Percentiles rank a stretch among this genome's conserved stretches.
Evolutionary conservation across 1,140 invertebrate genomes (phyloP).

Genomic region (Colletes latitarsis): DNA sequence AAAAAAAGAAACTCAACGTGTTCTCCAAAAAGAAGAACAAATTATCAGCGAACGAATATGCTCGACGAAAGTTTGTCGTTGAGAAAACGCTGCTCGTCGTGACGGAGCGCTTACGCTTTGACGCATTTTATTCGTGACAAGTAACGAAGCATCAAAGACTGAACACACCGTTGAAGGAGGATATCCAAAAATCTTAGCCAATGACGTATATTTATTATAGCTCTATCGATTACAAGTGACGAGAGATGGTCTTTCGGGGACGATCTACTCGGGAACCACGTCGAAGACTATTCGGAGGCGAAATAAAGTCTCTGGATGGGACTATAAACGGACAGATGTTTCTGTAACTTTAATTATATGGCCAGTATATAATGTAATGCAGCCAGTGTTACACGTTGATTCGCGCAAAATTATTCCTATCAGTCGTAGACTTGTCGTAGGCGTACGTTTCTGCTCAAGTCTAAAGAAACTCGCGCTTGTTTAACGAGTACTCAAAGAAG

Average conservation of each 20-base stretch:
- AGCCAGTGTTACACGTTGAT: constrained; percentile 17
- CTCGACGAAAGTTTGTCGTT: too few species aligned
- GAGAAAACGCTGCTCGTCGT: background rate
- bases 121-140: constrained; percentile 20
- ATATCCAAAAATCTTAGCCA: constrained; percentile 36
- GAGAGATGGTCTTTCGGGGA: background rate
- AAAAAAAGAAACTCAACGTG: background rate
- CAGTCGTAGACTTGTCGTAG: background rate
- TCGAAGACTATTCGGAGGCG: background rate
- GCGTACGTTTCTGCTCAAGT: background rate
- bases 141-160: constrained; percentile 50
- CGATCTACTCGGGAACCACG: background rate
- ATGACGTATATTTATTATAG: constrained; percentile 52
- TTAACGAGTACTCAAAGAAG: background rate
- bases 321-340: constrained; percentile 26
- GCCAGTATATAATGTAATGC: constrained; percentile 35
- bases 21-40: too few species aligned
- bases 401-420: constrained; percentile 10
- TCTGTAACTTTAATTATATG: constrained; percentile 28
- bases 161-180: constrained; percentile 36
- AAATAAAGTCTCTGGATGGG: constrained; percentile 8
- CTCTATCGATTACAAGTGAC: background rate
- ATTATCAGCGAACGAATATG: too few species aligned
- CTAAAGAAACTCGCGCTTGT: background rate
- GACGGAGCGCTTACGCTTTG: constrained; percentile 33